Percentiles rank a stretch among this genome's conserved stretches.
phyloP scores from a whole-genome alignment of 2,888 invertebrate genomes.

The Epinotia bilunana region DNA sequence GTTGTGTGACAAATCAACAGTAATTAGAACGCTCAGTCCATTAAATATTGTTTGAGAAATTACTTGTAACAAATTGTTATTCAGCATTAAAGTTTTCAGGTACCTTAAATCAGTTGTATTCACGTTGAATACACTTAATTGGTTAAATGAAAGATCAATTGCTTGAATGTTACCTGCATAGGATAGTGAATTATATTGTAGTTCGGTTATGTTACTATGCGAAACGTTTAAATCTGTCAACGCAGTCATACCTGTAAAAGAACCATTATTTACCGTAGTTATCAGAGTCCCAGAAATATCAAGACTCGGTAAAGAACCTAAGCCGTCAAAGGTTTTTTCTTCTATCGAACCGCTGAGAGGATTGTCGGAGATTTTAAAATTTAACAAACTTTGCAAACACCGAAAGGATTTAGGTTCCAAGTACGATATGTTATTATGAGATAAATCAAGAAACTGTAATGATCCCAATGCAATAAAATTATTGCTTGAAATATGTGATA shows the following conservation, averaged over 20 bases:
- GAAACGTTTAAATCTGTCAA: slow-evolving; percentile 66
- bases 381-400: slow-evolving; percentile 56
- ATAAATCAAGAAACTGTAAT: slow-evolving; percentile 65
- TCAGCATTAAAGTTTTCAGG: slow-evolving; percentile 57
- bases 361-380: slow-evolving; percentile 65
- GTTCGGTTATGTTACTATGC: slow-evolving; percentile 56
- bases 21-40: slow-evolving; percentile 53
- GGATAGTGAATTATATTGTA: slow-evolving; percentile 64
- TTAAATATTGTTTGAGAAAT: slow-evolving; percentile 53
- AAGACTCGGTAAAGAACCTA: slow-evolving; percentile 61
- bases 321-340: slow-evolving; percentile 63
- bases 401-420: slow-evolving; percentile 62
- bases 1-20: slow-evolving; percentile 55
- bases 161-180: slow-evolving; percentile 59
- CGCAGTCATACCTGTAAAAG: slow-evolving; percentile 65
- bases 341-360: slow-evolving; percentile 60
- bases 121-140: slow-evolving; percentile 57
- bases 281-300: slow-evolving; percentile 64
- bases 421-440: slow-evolving; percentile 63
- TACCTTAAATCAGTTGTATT: slow-evolving; percentile 61
- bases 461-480: slow-evolving; percentile 56
- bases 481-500: slow-evolving; percentile 59
- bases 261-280: slow-evolving; percentile 59
- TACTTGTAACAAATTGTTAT: slow-evolving; percentile 61
- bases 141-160: slow-evolving; percentile 68